Percentiles rank a stretch among this genome's conserved stretches.
These are phyloP conservation scores for Drosophila elegans DNA, from an alignment of 1,140 invertebrate species.

Conservation along the genomic window DNA sequence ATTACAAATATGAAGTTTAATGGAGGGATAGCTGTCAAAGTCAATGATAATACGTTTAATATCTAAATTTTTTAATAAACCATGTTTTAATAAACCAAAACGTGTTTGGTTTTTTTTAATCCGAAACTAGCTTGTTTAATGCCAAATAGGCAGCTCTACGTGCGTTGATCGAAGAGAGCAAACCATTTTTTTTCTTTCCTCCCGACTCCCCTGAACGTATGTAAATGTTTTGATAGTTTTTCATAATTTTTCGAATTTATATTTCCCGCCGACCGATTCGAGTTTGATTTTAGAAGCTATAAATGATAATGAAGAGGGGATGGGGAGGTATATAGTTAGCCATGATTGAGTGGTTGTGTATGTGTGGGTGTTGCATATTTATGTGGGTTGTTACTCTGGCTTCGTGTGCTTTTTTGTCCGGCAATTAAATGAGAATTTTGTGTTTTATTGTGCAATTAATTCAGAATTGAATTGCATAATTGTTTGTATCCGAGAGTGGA, in stretches of 20 bases:
- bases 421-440: conserved; percentile 72
- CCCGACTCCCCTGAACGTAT: conserved; percentile 42
- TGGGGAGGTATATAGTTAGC: conserved; percentile 5
- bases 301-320: not conserved
- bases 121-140: not conserved
- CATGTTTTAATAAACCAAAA: too few species aligned
- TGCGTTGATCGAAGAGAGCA: conserved; percentile 23
- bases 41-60: too few species aligned
- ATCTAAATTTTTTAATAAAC: too few species aligned
- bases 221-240: conserved; percentile 83
- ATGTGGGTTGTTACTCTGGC: conserved; percentile 31
- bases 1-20: too few species aligned
- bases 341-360: conserved; percentile 13
- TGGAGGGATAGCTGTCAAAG: too few species aligned
- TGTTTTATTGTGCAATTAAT: conserved; percentile 78
- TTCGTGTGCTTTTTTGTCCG: conserved; percentile 52
- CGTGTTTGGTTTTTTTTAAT: not conserved
- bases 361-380: conserved; percentile 67
- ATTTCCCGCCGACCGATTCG: conserved; percentile 47
- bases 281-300: conserved; percentile 65
- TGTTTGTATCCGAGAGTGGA: conserved; percentile 52
- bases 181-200: conserved; percentile 11
- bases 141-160: not conserved
- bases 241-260: conserved; percentile 73
- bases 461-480: conserved; percentile 78